Evolutionary conservation across 2,113 vertebrate genomes (phyloP), one percentile per base, ranked within the genome.

Genomic region (Dicaeum eximium): DNA sequence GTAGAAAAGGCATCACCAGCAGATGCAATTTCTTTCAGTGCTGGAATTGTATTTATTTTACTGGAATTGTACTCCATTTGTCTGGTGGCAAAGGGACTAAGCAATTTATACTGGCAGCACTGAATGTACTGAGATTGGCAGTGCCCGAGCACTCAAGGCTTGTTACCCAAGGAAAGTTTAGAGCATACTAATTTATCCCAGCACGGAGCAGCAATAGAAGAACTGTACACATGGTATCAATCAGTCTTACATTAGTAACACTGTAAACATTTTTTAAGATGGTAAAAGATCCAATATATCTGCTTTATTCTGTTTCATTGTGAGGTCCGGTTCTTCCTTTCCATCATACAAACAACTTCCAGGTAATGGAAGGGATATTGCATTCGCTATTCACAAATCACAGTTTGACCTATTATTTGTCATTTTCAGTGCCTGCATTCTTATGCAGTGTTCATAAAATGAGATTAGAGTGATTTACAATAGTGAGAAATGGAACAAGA

Each of bases 381-480:
- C 87, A 66, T 73, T 88, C 31, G 0, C 81, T 82, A 58, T 66
- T 88, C 95, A 96, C 90, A 96, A 95, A 95, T 91, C 94, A 95
- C 85, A 45, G 66, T 88, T 93, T 87, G 90, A 82, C 74, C 90
- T 93, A 83, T 95, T 96, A 96, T 95, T 97, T 93, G 87, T 94
- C 86, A 95, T 95, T 94, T 96, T 96, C 79, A 48, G 79, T 92
- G 87, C 87, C 87, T 97, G 75, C 90, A 71, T 95, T 86, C 93
- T 92, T 93, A 90, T 35, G 47, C 7, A 5, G 79, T 80, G 58
- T 88, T 96, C 88, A 79, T 90, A 90, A 92, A 97, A 91, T 25
- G 90, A 93, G 87, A 93, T 92, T 90, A 90, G 75, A 88, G 79
- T 82, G 85, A 96, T 95, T 96, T 94, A 87, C 85, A 83, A 50